Evolutionary conservation across 1,140 invertebrate species (phyloP).

Genomic region (Sitodiplosis mosellana): DNA sequence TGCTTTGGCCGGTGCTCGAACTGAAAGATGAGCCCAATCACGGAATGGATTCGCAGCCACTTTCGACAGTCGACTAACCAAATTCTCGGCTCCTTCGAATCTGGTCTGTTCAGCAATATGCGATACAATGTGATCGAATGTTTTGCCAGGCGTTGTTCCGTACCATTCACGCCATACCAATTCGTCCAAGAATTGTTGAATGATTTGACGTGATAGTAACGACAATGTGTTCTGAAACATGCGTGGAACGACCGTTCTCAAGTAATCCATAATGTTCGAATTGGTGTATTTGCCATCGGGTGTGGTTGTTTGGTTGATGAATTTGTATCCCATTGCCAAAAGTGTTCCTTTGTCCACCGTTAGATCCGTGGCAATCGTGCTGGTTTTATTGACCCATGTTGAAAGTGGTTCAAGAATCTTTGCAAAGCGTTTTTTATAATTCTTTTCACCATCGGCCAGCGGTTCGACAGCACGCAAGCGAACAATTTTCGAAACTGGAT

Average conservation of each 20-base stretch:
- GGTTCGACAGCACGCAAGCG: slow-evolving; percentile 66
- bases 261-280: slow-evolving; percentile 69
- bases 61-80: slow-evolving; percentile 26
- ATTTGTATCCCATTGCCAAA: slow-evolving; percentile 53
- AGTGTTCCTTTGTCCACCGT: slow-evolving; percentile 65
- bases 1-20: slow-evolving; percentile 17
- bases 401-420: slow-evolving; percentile 61
- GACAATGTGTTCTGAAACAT: slow-evolving; percentile 82
- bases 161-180: slow-evolving; percentile 59
- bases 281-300: slow-evolving; percentile 40
- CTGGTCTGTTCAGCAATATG: slow-evolving; percentile 65
- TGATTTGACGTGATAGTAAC: slow-evolving; percentile 60
- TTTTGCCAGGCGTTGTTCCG: slow-evolving; percentile 49
- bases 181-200: slow-evolving; percentile 79
- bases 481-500: slow-evolving; percentile 51
- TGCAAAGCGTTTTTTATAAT: slow-evolving; percentile 53
- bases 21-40: slow-evolving; percentile 46
- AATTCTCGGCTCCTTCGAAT: slow-evolving; percentile 29
- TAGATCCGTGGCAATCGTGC: slow-evolving; percentile 59
- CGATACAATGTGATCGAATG: slow-evolving; percentile 60
- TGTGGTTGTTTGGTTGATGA: slow-evolving; percentile 47
- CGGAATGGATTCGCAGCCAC: slow-evolving; percentile 60
- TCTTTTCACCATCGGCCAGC: slow-evolving; percentile 49
- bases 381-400: slow-evolving; percentile 58
- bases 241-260: slow-evolving; percentile 62